Evolutionary conservation across 2,113 vertebrate species (phyloP).

Genomic region (Saguinus midas): DNA sequence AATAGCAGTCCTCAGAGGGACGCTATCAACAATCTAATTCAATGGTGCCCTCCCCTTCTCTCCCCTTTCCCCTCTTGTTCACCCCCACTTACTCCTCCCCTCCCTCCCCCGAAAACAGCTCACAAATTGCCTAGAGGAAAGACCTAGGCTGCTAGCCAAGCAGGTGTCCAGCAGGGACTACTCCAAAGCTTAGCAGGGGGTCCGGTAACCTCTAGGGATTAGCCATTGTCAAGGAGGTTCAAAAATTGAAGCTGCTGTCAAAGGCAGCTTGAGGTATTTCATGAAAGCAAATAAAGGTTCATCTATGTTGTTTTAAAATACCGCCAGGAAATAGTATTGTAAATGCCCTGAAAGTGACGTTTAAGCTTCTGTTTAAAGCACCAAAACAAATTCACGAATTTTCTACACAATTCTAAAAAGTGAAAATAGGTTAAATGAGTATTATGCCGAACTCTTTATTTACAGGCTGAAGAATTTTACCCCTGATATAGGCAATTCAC

Average conservation of each 20-base stretch:
- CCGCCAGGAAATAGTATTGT: background rate
- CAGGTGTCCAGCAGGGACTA: conserved; percentile 83
- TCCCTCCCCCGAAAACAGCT: conserved; percentile 70
- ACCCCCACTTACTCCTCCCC: background rate
- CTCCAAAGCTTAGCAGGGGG: conserved; percentile 68
- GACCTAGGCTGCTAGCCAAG: conserved; percentile 75
- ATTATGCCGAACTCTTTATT: conserved; percentile 23
- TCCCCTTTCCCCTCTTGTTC: conserved; percentile 50
- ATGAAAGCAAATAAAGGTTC: conserved; percentile 62
- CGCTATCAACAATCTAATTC: conserved; percentile 85
- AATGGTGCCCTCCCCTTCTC: conserved; percentile 74
- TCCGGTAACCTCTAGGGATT: conserved; percentile 78
- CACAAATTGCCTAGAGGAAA: conserved; percentile 82
- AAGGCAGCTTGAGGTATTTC: conserved; percentile 64
- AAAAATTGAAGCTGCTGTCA: conserved; percentile 68
- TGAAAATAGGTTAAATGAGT: conserved; percentile 31
- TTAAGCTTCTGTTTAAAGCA: conserved; percentile 52
- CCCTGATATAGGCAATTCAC: background rate
- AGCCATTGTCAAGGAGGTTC: conserved; percentile 57
- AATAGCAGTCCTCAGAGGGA: conserved; percentile 84
- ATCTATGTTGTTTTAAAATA: conserved; percentile 50
- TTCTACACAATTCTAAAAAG: conserved; percentile 10
- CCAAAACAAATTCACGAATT: conserved; percentile 27
- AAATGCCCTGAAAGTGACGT: conserved; percentile 1
- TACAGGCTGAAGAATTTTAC: conserved; percentile 25